Conservation (phyloP, 2,113 vertebrate species). For the Albula glossodonta region DNA sequence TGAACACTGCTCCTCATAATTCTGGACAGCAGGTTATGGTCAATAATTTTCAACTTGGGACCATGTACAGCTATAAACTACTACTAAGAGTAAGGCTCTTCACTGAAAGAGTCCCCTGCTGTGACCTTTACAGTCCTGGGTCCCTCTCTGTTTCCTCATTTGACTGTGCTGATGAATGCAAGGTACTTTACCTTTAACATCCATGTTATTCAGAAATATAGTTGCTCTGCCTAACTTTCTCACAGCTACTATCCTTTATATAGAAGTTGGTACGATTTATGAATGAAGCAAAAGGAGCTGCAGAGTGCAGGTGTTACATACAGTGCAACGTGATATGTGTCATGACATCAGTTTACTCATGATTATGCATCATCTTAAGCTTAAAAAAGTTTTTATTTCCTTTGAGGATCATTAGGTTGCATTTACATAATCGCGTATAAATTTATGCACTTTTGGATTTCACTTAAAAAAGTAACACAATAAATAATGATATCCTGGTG, state of each 20-base stretch:
- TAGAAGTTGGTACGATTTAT: constrained; percentile 34
- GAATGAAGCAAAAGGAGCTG: constrained; percentile 48
- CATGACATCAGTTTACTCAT: constrained; percentile 19
- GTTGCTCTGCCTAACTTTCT: constrained; percentile 5
- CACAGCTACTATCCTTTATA: constrained; percentile 47
- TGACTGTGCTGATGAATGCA: neutral
- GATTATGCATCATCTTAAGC: constrained; percentile 32
- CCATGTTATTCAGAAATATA: constrained; percentile 41
- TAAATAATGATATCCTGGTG: no score
- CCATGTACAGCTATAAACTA: no score
- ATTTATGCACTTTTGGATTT: no score
- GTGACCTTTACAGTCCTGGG: neutral
- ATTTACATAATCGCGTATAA: neutral
- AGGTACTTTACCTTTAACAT: constrained; percentile 49
- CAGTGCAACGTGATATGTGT: constrained; percentile 44
- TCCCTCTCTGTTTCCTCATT: neutral
- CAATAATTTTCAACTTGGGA: no score
- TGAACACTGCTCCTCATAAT: no score
- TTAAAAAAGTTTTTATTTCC: neutral
- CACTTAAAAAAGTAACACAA: no score
- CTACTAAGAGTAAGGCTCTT: no score
- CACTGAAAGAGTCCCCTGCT: neutral
- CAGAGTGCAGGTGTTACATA: constrained; percentile 26
- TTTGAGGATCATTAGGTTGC: neutral
- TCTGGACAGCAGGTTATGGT: no score